Evolutionary conservation across 2,113 vertebrate species (phyloP), one percentile per base, ranked within the genome.

Genomic region (Sarotherodon lohbergeri): DNA sequence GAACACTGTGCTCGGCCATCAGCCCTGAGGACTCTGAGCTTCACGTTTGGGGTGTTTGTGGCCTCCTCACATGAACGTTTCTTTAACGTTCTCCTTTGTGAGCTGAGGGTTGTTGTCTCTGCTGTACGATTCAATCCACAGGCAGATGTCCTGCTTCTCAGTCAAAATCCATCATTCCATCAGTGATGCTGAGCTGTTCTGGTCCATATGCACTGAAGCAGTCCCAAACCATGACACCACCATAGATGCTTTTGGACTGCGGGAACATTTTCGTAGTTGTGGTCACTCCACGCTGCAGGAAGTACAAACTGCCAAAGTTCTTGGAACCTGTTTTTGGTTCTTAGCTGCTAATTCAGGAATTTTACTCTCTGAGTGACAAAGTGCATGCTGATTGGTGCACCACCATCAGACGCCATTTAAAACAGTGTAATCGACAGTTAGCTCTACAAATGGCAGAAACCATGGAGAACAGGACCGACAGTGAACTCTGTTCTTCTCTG

Each of bases 221-320:
- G 7, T 27, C 66, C 39, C 13, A 46, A 73, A 0, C 14, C 41
- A 27, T 0, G 5, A 46, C 39, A 6, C 22, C 11, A 2, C 68
- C 41, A 48, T 10, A 17, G 13, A 46, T 46, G 36, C 22, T 46
- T 73, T 48, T 48, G 14, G 43, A 50, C 43, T 4, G 16, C 1
- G 0, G 24, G 6, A 76, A 50, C 16, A 17, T 50, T 76, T 71
- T 0, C 12, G 3, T 71, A 16, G 12, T 0, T 43, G 36, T 43
- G 39, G 22, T 71, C n/a, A 6, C 66, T 43, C 1, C n/a, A 71
- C 3, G 0, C 39, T 43, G n/a, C 39, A 71, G 13, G 66, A 46
- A 46, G 66, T 3, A 43, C 22, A 16, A 73, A 73, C n/a, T 43
- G 17, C 2, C 17, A 63, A 71, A 24, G 3, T 39, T 71, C n/a